Conservation (phyloP, 2,797 vertebrate genomes). For the Caiman crocodilus region DNA sequence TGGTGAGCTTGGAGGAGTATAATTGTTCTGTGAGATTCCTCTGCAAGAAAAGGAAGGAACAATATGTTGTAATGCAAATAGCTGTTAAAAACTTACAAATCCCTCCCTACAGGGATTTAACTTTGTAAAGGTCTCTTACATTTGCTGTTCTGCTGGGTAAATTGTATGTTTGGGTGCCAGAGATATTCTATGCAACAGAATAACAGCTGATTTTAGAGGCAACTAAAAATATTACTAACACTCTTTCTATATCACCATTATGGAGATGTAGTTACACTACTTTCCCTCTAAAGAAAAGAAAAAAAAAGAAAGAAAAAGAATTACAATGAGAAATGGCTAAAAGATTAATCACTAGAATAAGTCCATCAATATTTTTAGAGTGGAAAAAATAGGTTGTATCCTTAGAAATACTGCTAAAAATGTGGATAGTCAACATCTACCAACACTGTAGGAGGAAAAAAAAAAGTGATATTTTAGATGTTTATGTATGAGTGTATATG, state of each 20-base stretch:
- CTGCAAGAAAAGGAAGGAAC: slow-evolving; percentile 34
- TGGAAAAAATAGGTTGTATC: not conserved
- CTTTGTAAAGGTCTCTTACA: slow-evolving; percentile 42
- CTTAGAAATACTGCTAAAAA: not conserved
- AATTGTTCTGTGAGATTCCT: slow-evolving; percentile 38
- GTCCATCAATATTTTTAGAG: not conserved
- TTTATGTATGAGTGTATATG: slow-evolving; percentile 5
- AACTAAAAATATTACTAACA: too few relatives aligned
- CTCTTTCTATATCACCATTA: not conserved
- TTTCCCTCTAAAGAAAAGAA: too few relatives aligned
- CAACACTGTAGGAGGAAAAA: not conserved
- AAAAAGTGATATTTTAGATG: not conserved
- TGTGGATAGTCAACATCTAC: slow-evolving; percentile 6
- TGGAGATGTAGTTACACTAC: not conserved
- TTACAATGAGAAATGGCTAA: not conserved
- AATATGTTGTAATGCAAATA: slow-evolving; percentile 66
- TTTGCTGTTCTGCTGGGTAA: slow-evolving; percentile 45
- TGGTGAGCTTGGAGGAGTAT: slow-evolving; percentile 15
- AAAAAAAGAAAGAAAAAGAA: too few relatives aligned
- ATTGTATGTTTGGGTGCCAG: slow-evolving; percentile 16
- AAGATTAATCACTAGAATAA: not conserved
- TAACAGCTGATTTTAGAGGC: slow-evolving; percentile 1
- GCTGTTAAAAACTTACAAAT: slow-evolving; percentile 54
- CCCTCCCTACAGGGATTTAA: slow-evolving; percentile 27
- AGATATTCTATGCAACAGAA: slow-evolving; percentile 37